Evolutionary conservation across 2,888 invertebrate species (phyloP).

Genomic region (Noctua janthina): DNA sequence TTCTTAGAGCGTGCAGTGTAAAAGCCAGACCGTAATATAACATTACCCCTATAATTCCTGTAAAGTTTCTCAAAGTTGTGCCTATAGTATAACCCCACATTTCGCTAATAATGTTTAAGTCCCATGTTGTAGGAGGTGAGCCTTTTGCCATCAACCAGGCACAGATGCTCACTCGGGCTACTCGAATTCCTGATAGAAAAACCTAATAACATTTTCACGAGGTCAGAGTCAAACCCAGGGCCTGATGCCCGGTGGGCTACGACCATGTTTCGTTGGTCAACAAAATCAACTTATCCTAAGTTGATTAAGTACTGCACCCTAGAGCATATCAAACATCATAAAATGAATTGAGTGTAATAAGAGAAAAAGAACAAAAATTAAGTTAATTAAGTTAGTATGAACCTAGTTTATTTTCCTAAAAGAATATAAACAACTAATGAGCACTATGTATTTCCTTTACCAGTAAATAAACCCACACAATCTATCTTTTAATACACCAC

Average conservation of each 20-base stretch:
- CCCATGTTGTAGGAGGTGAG: neutral
- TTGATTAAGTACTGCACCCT: no score
- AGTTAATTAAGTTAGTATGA: neutral
- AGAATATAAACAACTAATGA: slow-evolving; percentile 24
- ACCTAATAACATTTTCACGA: neutral
- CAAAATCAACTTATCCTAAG: neutral
- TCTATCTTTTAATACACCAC: slow-evolving; percentile 41
- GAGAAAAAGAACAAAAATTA: neutral
- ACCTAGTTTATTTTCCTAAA: neutral
- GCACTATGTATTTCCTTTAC: slow-evolving; percentile 9
- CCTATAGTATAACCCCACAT: neutral
- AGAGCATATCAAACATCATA: neutral
- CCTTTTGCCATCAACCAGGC: neutral
- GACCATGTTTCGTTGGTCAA: neutral
- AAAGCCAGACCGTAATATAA: neutral
- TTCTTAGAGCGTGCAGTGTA: neutral
- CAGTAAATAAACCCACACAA: slow-evolving; percentile 23
- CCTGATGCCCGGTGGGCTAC: neutral
- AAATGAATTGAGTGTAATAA: neutral
- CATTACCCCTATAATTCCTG: neutral
- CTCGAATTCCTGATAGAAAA: neutral
- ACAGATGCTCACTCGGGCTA: neutral
- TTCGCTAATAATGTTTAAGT: neutral
- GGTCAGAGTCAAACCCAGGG: neutral
- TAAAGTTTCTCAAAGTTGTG: neutral